Conservation (phyloP, 2,113 vertebrate species). For the Saccopteryx bilineata region DNA sequence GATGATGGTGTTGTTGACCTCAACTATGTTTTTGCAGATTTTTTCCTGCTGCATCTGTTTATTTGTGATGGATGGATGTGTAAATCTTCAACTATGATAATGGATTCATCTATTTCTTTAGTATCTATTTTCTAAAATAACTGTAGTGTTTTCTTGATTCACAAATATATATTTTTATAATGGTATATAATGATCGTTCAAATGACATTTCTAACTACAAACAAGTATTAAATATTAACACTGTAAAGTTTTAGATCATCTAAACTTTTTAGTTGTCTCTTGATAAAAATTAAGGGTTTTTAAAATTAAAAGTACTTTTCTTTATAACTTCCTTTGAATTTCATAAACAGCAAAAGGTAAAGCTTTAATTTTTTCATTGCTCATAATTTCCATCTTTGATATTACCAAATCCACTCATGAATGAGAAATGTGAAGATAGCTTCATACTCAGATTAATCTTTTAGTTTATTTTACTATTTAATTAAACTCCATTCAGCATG, state of each 20-base stretch:
- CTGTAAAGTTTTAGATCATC: not conserved
- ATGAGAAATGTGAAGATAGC: conserved; percentile 47
- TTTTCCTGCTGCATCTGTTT: not conserved
- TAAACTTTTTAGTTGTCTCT: not conserved
- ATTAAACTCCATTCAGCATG: not conserved
- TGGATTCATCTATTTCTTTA: not conserved
- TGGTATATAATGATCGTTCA: not conserved
- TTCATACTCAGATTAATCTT: conserved; percentile 9
- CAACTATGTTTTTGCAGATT: not conserved
- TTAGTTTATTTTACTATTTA: conserved; percentile 18
- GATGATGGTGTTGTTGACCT: not conserved
- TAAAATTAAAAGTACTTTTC: not conserved
- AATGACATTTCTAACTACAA: not conserved
- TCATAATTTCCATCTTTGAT: conserved; percentile 36
- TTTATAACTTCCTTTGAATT: not conserved
- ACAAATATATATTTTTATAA: not conserved
- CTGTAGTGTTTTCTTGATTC: not conserved
- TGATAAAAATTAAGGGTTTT: not conserved
- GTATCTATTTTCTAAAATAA: not conserved
- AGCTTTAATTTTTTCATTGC: conserved; percentile 7
- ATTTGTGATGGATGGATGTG: not conserved
- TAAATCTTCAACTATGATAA: not conserved
- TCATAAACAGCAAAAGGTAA: not conserved
- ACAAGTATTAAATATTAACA: not conserved
- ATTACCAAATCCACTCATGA: not conserved